Evolutionary conservation across 1,140 invertebrate genomes (phyloP).

Genomic region (Pogonomyrmex barbatus): DNA sequence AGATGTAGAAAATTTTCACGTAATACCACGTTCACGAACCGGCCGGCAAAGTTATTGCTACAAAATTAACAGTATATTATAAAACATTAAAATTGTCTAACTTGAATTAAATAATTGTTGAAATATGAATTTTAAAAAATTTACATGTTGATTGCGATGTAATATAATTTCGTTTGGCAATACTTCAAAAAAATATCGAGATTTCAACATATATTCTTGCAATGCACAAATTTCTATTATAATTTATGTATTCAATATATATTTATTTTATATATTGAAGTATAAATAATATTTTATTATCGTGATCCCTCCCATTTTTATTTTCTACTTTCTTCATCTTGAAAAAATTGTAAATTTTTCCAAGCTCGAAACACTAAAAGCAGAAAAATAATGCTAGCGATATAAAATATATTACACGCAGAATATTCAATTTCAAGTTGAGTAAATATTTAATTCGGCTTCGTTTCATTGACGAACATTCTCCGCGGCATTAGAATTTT

Average conservation of each 20-base stretch:
- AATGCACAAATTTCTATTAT: not conserved
- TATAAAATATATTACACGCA: not conserved
- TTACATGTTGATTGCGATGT: not conserved
- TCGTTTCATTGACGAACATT: conserved; percentile 6
- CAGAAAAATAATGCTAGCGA: not conserved
- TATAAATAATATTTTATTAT: too few species aligned
- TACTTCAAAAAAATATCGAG: not conserved
- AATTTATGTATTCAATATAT: not conserved
- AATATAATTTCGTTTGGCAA: not conserved
- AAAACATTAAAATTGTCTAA: not conserved
- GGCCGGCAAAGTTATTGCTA: not conserved
- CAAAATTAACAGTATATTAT: not conserved
- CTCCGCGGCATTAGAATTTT: conserved; percentile 28
- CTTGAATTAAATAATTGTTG: not conserved
- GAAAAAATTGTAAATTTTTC: not conserved
- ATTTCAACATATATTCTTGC: not conserved
- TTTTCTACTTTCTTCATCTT: not conserved
- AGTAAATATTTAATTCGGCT: conserved; percentile 36
- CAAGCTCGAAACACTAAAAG: not conserved
- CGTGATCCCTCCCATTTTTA: not conserved
- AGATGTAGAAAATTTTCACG: conserved; percentile 29
- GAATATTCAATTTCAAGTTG: conserved; percentile 11
- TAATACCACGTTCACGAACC: conserved; percentile 30
- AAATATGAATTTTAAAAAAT: not conserved
- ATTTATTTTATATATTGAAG: not conserved